Base-by-base conservation (phyloP, 2,888 invertebrate genomes). In the Aspidiotus rigidus region DNA sequence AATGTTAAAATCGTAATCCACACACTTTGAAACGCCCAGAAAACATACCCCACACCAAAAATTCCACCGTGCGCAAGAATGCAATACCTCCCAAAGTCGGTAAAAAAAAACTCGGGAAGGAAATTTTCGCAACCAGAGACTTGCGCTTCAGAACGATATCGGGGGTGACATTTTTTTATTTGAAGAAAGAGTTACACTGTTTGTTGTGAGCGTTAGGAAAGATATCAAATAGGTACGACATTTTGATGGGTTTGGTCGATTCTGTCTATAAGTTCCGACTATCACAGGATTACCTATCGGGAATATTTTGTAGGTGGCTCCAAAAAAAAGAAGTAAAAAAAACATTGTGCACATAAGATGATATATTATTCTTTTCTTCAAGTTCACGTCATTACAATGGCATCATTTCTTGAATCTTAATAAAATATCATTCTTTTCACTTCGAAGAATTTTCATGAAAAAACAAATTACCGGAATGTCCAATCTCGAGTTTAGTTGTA, bases 271-370 rank as follows among this genome's bases (percentile, higher is more conserved):
- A 44, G 11, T 44, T 44, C 49, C 49, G 49, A 44, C 11, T 44
- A 44, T 44, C 49, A 44, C 49, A 44, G 49, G 49, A 44, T 44
- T 11, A 44, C 49, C 49, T 44, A 44, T n/a, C n/a, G 49, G 49
- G 11, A 44, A 44, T 44, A 44, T 44, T 44, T 44, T 11, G 49
- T 11, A 44, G 49, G 49, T 44, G 49, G 49, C 11, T 44, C 49
- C 49, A 44, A 44, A 44, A 44, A 44, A 44, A 44, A 44, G 11
- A 44, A 44, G 11, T 10, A 44, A 44, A 44, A 44, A 44, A 44
- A 44, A 44, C n/a, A n/a, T n/a, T n/a, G n/a, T n/a, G n/a, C n/a
- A n/a, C n/a, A n/a, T n/a, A n/a, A n/a, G n/a, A n/a, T n/a, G n/a
- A n/a, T n/a, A n/a, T n/a, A n/a, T n/a, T n/a, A n/a, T n/a, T n/a